Evolutionary conservation across 2,113 vertebrate genomes (phyloP).

Genomic region (Coracopsis vasa): DNA sequence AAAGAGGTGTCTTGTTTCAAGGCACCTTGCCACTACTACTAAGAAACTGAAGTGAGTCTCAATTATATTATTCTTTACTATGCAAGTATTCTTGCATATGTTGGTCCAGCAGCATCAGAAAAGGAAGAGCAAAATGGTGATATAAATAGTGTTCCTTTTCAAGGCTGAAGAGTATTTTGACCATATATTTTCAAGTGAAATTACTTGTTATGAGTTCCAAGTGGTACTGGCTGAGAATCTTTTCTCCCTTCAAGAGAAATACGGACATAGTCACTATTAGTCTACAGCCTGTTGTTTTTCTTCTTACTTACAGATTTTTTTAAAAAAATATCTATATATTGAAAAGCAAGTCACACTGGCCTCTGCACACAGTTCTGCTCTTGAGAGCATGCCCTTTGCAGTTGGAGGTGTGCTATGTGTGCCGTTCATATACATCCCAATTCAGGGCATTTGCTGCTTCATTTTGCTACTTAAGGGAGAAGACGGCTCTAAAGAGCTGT

Average conservation of each 20-base stretch:
- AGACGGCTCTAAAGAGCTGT: fast-evolving
- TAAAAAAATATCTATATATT: background rate
- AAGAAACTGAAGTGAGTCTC: background rate
- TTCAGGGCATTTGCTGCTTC: background rate
- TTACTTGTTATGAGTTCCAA: background rate
- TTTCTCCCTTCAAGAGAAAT: background rate
- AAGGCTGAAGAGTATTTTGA: background rate
- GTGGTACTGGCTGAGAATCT: background rate
- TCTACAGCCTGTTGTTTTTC: background rate
- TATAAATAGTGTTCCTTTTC: background rate
- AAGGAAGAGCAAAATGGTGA: background rate
- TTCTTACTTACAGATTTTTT: background rate
- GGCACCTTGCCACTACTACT: background rate
- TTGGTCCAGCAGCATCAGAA: background rate
- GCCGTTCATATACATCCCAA: background rate
- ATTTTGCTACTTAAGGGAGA: background rate
- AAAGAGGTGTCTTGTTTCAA: background rate
- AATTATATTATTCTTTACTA: background rate
- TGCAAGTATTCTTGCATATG: background rate
- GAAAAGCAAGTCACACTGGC: background rate
- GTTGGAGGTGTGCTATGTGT: background rate
- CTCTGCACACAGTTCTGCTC: background rate
- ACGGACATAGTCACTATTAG: background rate
- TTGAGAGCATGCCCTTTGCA: background rate
- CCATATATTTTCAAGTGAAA: background rate